These are phyloP conservation scores for Salvelinus fontinalis DNA, from an alignment of 2,113 vertebrate genomes.

Conservation along the genomic window DNA sequence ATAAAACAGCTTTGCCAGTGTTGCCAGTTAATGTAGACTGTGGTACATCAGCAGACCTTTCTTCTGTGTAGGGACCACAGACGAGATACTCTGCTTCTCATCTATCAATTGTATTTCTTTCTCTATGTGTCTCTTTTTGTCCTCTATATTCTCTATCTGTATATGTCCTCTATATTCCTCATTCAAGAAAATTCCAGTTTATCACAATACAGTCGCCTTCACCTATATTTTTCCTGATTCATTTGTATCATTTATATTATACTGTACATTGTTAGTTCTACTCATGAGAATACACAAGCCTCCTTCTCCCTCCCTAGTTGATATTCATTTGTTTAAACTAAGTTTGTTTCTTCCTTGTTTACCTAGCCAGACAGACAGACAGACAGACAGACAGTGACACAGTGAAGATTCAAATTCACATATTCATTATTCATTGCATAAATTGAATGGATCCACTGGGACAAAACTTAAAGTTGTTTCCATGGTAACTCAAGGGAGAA, in stretches of 20 bases:
- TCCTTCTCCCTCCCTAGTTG: background rate
- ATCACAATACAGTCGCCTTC: background rate
- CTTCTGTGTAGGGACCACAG: background rate
- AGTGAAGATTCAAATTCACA: constrained; percentile 43
- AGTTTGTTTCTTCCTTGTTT: constrained; percentile 1
- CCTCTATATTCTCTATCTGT: background rate
- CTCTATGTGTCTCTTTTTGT: background rate
- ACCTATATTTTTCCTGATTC: background rate
- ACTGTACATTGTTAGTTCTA: background rate
- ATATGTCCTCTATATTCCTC: background rate
- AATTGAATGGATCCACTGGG: constrained; percentile 62
- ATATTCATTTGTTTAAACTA: background rate
- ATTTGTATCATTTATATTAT: background rate
- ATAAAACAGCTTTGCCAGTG: background rate
- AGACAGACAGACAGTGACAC: constrained; percentile 18
- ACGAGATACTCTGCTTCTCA: background rate
- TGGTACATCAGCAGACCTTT: background rate
- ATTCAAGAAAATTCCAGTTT: background rate
- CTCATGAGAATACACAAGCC: background rate
- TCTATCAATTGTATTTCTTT: background rate
- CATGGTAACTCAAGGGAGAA: constrained; percentile 64
- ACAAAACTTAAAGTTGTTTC: constrained; percentile 62
- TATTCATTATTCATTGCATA: constrained; percentile 41
- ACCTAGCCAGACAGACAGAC: constrained; percentile 27
- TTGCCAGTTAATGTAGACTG: background rate